phyloP scores from a whole-genome alignment of 2,797 vertebrate species.

The Eupleurogrammus muticus region DNA sequence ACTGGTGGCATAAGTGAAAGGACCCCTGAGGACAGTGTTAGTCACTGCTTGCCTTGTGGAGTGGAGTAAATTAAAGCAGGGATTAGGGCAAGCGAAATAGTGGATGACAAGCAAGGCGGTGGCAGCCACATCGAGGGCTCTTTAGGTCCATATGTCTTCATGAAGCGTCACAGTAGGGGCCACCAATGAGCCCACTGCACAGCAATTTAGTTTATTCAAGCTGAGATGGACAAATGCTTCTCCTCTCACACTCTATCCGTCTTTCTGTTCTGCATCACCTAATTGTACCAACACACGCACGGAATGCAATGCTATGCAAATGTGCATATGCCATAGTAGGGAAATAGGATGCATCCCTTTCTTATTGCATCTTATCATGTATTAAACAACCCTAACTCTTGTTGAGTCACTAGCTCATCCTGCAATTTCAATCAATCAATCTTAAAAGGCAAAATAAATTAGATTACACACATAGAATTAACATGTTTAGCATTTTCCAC shows the following conservation, averaged over 20 bases:
- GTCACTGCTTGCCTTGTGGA: slow-evolving; percentile 88
- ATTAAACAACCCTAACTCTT: not conserved
- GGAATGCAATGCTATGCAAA: not conserved
- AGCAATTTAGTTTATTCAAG: slow-evolving; percentile 68
- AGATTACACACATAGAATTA: not conserved
- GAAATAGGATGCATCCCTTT: not conserved
- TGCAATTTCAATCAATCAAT: not conserved
- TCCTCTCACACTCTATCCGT: slow-evolving; percentile 14
- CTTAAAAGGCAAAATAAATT: not conserved
- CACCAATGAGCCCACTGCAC: slow-evolving; percentile 77
- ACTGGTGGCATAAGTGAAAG: slow-evolving; percentile 92
- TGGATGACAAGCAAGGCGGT: slow-evolving; percentile 93
- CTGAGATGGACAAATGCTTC: slow-evolving; percentile 54
- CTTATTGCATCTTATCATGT: not conserved
- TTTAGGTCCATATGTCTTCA: slow-evolving; percentile 92
- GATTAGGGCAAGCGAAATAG: slow-evolving; percentile 92
- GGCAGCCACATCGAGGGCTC: slow-evolving; percentile 84
- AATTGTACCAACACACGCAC: slow-evolving; percentile 6
- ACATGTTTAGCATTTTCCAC: not conserved
- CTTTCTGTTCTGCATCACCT: not conserved
- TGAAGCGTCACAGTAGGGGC: slow-evolving; percentile 82
- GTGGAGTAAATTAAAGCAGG: slow-evolving; percentile 97
- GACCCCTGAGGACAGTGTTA: slow-evolving; percentile 93
- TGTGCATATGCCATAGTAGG: not conserved
- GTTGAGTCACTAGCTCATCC: not conserved